Conservation (phyloP, 2,797 vertebrate species). For the Telmatherina bonti region DNA sequence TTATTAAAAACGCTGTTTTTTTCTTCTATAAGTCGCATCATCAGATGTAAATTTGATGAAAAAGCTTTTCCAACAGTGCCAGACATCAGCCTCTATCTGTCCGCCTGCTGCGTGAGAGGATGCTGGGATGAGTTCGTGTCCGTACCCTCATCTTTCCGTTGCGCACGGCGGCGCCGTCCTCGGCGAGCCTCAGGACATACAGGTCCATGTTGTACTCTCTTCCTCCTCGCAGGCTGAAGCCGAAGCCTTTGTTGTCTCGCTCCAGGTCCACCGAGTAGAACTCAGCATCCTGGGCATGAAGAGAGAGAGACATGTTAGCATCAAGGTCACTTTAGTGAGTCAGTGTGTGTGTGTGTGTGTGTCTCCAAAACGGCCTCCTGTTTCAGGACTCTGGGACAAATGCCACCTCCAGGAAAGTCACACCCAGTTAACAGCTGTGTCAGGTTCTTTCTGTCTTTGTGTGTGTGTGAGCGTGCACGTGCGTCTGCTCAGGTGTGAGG, state of each 20-base stretch:
- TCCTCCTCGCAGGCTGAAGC: constrained; percentile 97
- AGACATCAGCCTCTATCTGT: not conserved
- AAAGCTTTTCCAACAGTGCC: accelerated
- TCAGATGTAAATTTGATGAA: too few species aligned
- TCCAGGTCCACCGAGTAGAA: constrained; percentile 97
- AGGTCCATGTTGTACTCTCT: constrained; percentile 99
- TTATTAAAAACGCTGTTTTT: too few species aligned
- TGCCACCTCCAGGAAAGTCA: constrained; percentile 75
- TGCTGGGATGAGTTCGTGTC: not conserved
- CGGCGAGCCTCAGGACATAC: constrained; percentile 95
- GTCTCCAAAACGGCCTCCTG: constrained; percentile 52
- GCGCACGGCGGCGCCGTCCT: constrained; percentile 95
- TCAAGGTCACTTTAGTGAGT: constrained; percentile 67
- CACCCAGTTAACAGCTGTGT: constrained; percentile 55
- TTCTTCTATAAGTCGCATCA: too few species aligned
- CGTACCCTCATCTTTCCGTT: constrained; percentile 98
- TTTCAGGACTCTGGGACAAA: constrained; percentile 69
- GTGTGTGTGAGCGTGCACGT: constrained; percentile 20
- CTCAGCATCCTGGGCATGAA: constrained; percentile 86
- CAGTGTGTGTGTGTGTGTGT: constrained; percentile 23
- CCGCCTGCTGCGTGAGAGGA: not conserved
- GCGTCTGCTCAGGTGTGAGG: constrained; percentile 59
- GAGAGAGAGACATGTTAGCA: constrained; percentile 39
- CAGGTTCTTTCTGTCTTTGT: constrained; percentile 21
- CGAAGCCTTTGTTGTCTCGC: constrained; percentile 96